phyloP scores from a whole-genome alignment of 2,113 vertebrate genomes.

The Oxyruncus cristatus region DNA sequence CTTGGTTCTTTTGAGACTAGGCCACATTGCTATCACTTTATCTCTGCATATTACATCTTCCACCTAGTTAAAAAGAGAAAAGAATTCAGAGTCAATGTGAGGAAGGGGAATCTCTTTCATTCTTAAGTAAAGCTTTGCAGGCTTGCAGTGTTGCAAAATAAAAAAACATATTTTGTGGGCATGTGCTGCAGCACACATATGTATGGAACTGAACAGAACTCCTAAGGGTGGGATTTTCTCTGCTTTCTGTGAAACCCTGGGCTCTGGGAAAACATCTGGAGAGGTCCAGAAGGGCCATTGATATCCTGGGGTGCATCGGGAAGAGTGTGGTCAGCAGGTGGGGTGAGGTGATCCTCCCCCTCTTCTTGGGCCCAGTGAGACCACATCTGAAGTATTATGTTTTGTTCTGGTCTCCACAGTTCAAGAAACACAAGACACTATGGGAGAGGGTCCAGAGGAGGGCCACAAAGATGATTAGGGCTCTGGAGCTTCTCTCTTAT shows the following conservation, averaged over 20 bases:
- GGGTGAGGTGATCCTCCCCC: not conserved
- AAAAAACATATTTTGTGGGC: slow-evolving; percentile 68
- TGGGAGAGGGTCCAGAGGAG: not conserved
- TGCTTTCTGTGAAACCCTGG: slow-evolving; percentile 48
- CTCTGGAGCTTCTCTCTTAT: not conserved
- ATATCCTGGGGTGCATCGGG: not conserved
- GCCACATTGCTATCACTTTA: not conserved
- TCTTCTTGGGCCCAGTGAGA: not conserved
- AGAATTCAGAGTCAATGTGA: not conserved
- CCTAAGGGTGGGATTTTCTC: slow-evolving; percentile 57
- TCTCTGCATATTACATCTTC: not conserved
- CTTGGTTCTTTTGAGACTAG: not conserved
- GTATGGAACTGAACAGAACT: slow-evolving; percentile 57
- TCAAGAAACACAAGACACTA: not conserved
- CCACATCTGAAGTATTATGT: not conserved
- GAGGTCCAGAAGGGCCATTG: not conserved
- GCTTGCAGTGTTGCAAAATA: slow-evolving; percentile 46
- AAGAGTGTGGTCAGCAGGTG: not conserved
- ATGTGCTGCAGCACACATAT: slow-evolving; percentile 68
- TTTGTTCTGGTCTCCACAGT: not conserved
- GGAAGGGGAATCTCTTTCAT: not conserved
- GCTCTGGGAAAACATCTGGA: not conserved
- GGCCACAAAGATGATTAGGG: not conserved
- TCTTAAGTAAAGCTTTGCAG: slow-evolving; percentile 35
- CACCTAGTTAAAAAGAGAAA: not conserved